Evolutionary conservation across 2,888 invertebrate species (phyloP).

Genomic region (Mechanitis mazaeus): DNA sequence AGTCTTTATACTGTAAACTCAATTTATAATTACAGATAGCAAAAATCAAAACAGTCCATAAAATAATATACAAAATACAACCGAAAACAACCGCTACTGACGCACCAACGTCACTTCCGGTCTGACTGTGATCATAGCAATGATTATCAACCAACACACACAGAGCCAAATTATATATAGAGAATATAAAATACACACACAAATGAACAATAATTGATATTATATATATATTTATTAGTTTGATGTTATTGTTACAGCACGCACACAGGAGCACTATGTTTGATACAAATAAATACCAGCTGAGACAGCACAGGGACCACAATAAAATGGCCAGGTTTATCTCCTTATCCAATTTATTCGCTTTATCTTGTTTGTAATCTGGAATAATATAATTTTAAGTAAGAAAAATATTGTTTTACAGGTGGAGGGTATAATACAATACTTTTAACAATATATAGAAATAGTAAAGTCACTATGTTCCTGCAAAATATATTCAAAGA

Average conservation of each 20-base stretch:
- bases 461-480: too few relatives aligned
- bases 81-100: constrained; percentile 12
- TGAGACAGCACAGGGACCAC: constrained; percentile 13
- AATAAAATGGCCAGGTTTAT: constrained; percentile 11
- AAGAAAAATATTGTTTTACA: neutral
- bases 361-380: constrained; percentile 12
- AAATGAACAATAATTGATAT: constrained; percentile 14
- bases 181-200: constrained; percentile 9
- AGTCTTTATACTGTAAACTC: constrained; percentile 13
- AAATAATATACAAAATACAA: constrained; percentile 10
- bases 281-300: constrained; percentile 19
- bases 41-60: constrained; percentile 15
- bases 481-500: too few relatives aligned
- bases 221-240: constrained; percentile 13
- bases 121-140: constrained; percentile 15
- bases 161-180: constrained; percentile 10
- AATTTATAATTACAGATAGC: constrained; percentile 23
- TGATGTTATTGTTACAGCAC: constrained; percentile 11
- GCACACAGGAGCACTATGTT: constrained; percentile 14
- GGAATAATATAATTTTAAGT: constrained; percentile 2
- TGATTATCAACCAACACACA: constrained; percentile 15
- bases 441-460: too few relatives aligned
- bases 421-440: too few relatives aligned
- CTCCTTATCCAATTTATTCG: constrained; percentile 10
- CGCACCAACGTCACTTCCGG: constrained; percentile 12